phyloP scores from a whole-genome alignment of 2,888 invertebrate genomes.

The Eumerus sabulonum region DNA sequence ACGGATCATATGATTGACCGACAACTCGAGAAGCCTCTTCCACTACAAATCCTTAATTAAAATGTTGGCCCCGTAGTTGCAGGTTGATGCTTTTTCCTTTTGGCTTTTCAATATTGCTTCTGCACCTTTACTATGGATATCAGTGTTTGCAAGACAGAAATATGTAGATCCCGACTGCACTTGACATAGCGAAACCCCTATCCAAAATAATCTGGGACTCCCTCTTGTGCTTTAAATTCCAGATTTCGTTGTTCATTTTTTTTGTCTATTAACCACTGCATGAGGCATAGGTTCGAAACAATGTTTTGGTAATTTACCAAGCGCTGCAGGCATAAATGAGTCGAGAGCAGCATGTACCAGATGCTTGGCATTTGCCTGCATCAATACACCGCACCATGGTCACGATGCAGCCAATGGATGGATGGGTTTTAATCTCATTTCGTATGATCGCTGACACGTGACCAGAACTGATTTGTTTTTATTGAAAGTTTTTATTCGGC shows the following conservation, averaged over 20 bases:
- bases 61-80: constrained; percentile 16
- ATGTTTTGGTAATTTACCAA: background rate
- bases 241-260: no score
- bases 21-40: constrained; percentile 25
- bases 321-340: no score
- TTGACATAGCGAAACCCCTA: constrained; percentile 17
- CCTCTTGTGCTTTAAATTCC: no score
- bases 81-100: constrained; percentile 1
- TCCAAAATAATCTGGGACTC: no score
- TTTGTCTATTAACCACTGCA: no score
- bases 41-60: constrained; percentile 61
- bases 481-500: constrained; percentile 71
- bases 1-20: constrained; percentile 56
- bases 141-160: background rate
- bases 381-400: no score
- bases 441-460: constrained; percentile 76
- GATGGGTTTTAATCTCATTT: constrained; percentile 72
- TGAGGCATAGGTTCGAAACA: no score
- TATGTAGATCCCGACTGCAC: constrained; percentile 20
- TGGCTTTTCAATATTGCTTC: no score
- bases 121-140: background rate
- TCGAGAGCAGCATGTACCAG: constrained; percentile 28
- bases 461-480: constrained; percentile 79
- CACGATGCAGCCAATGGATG: background rate
- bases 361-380: constrained; percentile 28